A percentile compares a stretch with the other conserved stretches of the same genome.
Evolutionary conservation across 2,888 invertebrate species (phyloP).

Genomic region (Leuctra nigra): DNA sequence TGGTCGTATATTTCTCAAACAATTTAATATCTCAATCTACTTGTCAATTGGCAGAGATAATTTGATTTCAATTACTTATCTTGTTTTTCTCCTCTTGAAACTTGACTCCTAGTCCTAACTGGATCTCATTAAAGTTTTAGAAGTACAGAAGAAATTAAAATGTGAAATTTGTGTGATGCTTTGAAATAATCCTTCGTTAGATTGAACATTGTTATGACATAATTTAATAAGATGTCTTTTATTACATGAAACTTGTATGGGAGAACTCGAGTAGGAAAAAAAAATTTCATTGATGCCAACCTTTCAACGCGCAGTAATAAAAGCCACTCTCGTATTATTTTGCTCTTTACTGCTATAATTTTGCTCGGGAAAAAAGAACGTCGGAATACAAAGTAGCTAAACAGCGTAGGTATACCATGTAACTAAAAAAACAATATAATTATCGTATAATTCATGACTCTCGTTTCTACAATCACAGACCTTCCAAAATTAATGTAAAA

Average conservation of each 20-base stretch:
- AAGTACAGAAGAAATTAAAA: no score
- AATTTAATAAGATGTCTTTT: slow-evolving; percentile 12
- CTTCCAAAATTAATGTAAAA: no score
- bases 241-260: slow-evolving; percentile 3
- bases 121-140: no score
- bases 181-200: background rate
- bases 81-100: no score
- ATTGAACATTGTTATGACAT: slow-evolving; percentile 21
- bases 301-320: background rate
- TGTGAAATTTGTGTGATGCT: no score
- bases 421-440: slow-evolving; percentile 25
- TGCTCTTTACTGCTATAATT: slow-evolving; percentile 10
- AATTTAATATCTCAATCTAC: no score
- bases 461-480: background rate
- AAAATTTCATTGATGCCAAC: slow-evolving; percentile 9
- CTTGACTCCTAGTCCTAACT: no score
- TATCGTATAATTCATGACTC: background rate
- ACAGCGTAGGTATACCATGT: no score
- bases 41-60: no score
- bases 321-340: slow-evolving; percentile 12
- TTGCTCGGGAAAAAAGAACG: slow-evolving; percentile 8
- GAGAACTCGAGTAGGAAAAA: background rate
- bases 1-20: no score
- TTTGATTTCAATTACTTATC: no score
- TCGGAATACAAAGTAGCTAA: slow-evolving; percentile 22